Conservation (phyloP, 2,797 vertebrate genomes). For the Myoxocephalus aenaeus region DNA sequence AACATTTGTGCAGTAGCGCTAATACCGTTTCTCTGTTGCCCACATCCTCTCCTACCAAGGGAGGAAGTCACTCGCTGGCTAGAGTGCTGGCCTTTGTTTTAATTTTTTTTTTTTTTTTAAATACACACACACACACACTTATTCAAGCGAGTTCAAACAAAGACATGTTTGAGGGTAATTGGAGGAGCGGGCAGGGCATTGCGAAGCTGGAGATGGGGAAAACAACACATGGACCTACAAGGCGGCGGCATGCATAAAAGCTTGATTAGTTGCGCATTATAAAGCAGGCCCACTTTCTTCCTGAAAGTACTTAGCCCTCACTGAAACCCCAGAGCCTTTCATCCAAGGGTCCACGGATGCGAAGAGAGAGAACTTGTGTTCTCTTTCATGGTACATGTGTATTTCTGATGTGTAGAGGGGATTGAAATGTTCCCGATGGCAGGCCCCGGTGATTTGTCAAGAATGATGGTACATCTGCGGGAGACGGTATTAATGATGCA, state of each 20-base stretch:
- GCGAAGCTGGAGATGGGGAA: constrained; percentile 29
- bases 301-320: constrained; percentile 63
- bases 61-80: constrained; percentile 45
- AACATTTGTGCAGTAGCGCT: constrained; percentile 64
- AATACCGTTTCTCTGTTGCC: constrained; percentile 49
- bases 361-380: constrained; percentile 76
- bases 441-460: constrained; percentile 71
- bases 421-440: constrained; percentile 67
- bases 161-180: constrained; percentile 72
- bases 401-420: constrained; percentile 53
- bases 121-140: constrained; percentile 31
- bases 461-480: constrained; percentile 67
- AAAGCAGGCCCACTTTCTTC: constrained; percentile 61
- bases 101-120: too few species aligned
- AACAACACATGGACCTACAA: constrained; percentile 34
- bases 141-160: constrained; percentile 72
- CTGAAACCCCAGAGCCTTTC: constrained; percentile 62
- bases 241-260: constrained; percentile 70
- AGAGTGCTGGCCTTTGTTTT: constrained; percentile 52
- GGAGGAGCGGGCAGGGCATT: constrained; percentile 52
- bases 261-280: constrained; percentile 77
- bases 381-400: constrained; percentile 74
- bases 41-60: constrained; percentile 34
- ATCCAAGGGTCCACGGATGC: constrained; percentile 12
- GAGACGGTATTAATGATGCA: constrained; percentile 72